Percentiles rank a stretch among this genome's conserved stretches.
phyloP scores from a whole-genome alignment of 2,888 invertebrate genomes.

The Gastracanthus pulcherrimus region DNA sequence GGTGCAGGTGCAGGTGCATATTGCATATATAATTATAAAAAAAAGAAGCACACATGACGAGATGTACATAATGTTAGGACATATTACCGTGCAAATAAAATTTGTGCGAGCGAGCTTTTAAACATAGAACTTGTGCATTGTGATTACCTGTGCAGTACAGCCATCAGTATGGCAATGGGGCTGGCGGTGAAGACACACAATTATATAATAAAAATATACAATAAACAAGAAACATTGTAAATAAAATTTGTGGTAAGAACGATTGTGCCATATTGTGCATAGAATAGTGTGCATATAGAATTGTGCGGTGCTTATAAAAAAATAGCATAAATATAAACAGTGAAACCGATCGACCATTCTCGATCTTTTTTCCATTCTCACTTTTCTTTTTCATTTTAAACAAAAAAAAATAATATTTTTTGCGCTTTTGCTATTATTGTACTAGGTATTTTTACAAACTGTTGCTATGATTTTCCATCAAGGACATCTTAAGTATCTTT shows the following conservation, averaged over 20 bases:
- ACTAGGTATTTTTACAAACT: not conserved
- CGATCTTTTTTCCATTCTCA: not conserved
- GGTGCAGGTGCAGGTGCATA: slow-evolving; percentile 52
- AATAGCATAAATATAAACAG: slow-evolving; percentile 34
- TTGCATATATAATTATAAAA: slow-evolving; percentile 32
- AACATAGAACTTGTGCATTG: slow-evolving; percentile 78
- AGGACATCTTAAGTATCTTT: too few species aligned
- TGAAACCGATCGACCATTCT: slow-evolving; percentile 42
- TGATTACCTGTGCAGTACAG: slow-evolving; percentile 94
- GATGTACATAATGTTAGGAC: slow-evolving; percentile 17
- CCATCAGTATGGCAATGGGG: slow-evolving; percentile 97
- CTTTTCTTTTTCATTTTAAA: slow-evolving; percentile 6
- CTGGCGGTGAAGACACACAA: slow-evolving; percentile 88
- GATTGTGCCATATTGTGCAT: slow-evolving; percentile 28
- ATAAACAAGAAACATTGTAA: slow-evolving; percentile 74
- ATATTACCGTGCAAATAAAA: slow-evolving; percentile 53
- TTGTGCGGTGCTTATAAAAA: slow-evolving; percentile 59
- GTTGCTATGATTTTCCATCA: too few species aligned
- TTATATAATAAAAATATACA: slow-evolving; percentile 78
- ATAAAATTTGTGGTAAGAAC: slow-evolving; percentile 68
- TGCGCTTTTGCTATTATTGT: not conserved
- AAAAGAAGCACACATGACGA: slow-evolving; percentile 13
- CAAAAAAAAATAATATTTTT: not conserved
- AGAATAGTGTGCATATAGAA: slow-evolving; percentile 55
- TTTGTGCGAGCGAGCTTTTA: slow-evolving; percentile 51